Percentiles rank a stretch among this genome's conserved stretches.
Evolutionary conservation across 2,888 invertebrate genomes (phyloP).

Genomic region (Rhagonycha fulva): DNA sequence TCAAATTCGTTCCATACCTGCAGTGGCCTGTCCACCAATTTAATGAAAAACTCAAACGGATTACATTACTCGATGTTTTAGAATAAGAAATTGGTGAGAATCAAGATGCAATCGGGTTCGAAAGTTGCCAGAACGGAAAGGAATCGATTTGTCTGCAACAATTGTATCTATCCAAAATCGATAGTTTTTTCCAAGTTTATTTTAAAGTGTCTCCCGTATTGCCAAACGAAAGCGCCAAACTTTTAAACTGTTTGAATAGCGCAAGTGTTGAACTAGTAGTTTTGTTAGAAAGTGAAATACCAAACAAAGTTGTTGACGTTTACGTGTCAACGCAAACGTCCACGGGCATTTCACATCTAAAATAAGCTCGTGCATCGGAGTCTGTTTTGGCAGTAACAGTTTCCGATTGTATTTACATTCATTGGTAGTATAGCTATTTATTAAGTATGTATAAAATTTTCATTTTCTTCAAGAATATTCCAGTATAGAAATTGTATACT

Average conservation of each 20-base stretch:
- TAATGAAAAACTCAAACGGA: background rate
- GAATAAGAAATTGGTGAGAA: background rate
- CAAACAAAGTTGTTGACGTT: slow-evolving; percentile 14
- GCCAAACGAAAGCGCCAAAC: slow-evolving; percentile 16
- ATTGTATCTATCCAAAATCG: background rate
- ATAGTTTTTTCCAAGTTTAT: background rate
- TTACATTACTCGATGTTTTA: background rate
- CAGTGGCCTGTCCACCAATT: slow-evolving; percentile 5
- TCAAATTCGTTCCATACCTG: slow-evolving; percentile 33
- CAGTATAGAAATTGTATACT: background rate
- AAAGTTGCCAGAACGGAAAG: background rate
- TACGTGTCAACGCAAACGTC: slow-evolving; percentile 8
- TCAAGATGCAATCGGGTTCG: background rate
- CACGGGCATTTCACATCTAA: background rate
- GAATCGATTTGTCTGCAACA: background rate
- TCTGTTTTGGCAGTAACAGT: background rate
- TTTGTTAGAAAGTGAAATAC: slow-evolving; percentile 21
- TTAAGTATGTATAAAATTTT: background rate
- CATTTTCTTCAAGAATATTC: background rate
- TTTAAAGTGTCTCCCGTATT: background rate
- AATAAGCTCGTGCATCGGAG: background rate
- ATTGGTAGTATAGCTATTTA: background rate
- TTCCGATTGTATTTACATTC: background rate
- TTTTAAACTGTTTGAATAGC: slow-evolving; percentile 25
- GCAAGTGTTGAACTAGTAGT: slow-evolving; percentile 16